Evolutionary conservation across 2,113 vertebrate genomes (phyloP).

Genomic region (Cairina moschata): DNA sequence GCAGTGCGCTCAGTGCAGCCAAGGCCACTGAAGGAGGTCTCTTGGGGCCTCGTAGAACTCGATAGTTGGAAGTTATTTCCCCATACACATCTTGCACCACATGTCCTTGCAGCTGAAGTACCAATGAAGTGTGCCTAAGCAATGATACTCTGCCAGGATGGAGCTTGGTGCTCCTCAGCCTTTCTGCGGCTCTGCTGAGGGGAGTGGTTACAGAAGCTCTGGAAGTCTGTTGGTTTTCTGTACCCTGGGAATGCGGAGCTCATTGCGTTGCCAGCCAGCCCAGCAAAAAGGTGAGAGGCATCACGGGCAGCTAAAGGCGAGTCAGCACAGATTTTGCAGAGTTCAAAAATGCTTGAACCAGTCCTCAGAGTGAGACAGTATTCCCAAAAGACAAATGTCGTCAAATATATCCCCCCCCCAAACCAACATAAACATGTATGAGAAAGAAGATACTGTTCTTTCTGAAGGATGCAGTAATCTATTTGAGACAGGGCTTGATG

Average conservation of each 20-base stretch:
- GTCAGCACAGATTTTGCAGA: background rate
- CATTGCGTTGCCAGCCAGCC: background rate
- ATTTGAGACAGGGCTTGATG: constrained; percentile 17
- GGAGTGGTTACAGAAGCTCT: background rate
- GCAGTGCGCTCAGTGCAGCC: background rate
- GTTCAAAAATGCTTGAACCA: background rate
- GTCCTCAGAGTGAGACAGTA: background rate
- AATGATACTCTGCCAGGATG: background rate
- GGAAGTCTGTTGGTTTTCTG: background rate
- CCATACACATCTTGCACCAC: constrained; percentile 3
- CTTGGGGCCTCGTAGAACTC: background rate
- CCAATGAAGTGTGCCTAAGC: constrained; percentile 16
- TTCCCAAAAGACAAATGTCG: background rate
- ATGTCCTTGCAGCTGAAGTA: constrained; percentile 15
- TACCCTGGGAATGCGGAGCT: background rate
- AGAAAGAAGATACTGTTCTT: background rate
- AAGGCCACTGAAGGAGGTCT: background rate
- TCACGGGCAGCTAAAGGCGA: background rate
- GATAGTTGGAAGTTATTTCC: constrained; percentile 1
- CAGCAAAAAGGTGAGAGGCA: background rate
- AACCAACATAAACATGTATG: background rate
- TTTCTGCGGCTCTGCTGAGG: background rate
- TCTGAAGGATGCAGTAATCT: constrained; percentile 38
- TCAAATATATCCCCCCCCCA: background rate
- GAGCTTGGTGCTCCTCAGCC: constrained; percentile 18